Conservation (phyloP, 2,888 invertebrate genomes). For the Epinotia ramella region DNA sequence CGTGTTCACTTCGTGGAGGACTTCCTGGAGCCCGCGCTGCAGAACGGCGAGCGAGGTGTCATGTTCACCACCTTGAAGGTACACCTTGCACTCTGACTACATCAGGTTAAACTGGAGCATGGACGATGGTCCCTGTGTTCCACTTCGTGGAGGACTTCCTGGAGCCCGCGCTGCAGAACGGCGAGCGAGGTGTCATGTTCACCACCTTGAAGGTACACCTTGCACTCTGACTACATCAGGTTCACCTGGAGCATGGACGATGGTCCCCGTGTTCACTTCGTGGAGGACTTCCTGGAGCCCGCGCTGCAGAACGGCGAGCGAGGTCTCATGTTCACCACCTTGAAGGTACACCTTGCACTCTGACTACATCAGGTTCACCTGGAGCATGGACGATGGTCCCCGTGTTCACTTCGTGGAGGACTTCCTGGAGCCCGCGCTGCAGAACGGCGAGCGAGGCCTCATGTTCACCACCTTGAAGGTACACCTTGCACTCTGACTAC, state of each 20-base stretch:
- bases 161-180: conserved; percentile 91
- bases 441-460: conserved; percentile 91
- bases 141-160: conserved; percentile 93
- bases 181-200: no score
- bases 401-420: conserved; percentile 93
- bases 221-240: no score
- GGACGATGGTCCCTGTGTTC: conserved; percentile 95
- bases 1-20: conserved; percentile 93
- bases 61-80: conserved; percentile 94
- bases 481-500: no score
- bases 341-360: no score
- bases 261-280: conserved; percentile 94
- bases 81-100: no score
- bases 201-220: no score
- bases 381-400: conserved; percentile 96
- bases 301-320: conserved; percentile 87
- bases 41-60: conserved; percentile 91
- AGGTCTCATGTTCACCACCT: no score
- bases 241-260: conserved; percentile 91
- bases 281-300: conserved; percentile 92
- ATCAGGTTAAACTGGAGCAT: conserved; percentile 86
- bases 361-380: no score
- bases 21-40: conserved; percentile 90
- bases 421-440: conserved; percentile 90
- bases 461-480: conserved; percentile 94